Conservation (phyloP, 1,140 invertebrate species). For the Charaxes varanes region DNA sequence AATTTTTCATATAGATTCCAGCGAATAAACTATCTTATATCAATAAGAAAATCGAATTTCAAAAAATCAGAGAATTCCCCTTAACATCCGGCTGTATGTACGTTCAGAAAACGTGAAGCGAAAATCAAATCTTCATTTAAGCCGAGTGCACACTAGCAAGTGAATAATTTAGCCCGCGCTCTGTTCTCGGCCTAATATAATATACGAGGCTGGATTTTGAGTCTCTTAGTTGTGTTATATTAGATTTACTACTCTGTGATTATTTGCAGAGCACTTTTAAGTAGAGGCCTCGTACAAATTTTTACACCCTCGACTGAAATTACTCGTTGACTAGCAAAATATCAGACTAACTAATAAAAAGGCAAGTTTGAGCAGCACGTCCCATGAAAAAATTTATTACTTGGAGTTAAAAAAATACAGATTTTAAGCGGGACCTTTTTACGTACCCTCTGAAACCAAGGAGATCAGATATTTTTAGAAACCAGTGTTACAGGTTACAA, state of each 20-base stretch:
- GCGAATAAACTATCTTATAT: too few species aligned
- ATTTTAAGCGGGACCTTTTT: too few species aligned
- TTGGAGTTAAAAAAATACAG: too few species aligned
- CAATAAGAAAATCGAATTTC: not conserved
- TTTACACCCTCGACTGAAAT: too few species aligned
- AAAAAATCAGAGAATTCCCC: not conserved
- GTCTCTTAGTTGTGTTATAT: conserved; percentile 57
- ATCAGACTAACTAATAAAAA: too few species aligned
- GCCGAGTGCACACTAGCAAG: conserved; percentile 38
- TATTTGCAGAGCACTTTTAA: conserved; percentile 37
- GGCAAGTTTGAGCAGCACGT: too few species aligned
- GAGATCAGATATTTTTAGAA: too few species aligned
- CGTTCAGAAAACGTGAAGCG: conserved; percentile 17
- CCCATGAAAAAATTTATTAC: too few species aligned
- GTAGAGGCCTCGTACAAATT: too few species aligned
- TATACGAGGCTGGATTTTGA: conserved; percentile 53
- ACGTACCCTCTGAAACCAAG: too few species aligned
- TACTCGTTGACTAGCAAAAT: not conserved
- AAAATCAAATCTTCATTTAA: conserved; percentile 43
- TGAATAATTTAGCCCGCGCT: conserved; percentile 41
- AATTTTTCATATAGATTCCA: not conserved
- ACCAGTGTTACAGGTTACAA: too few species aligned
- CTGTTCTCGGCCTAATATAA: conserved; percentile 58
- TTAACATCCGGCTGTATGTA: conserved; percentile 16
- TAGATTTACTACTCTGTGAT: conserved; percentile 64